Evolutionary conservation across 2,797 vertebrate genomes (phyloP).

Genomic region (Heterohyrax brucei): DNA sequence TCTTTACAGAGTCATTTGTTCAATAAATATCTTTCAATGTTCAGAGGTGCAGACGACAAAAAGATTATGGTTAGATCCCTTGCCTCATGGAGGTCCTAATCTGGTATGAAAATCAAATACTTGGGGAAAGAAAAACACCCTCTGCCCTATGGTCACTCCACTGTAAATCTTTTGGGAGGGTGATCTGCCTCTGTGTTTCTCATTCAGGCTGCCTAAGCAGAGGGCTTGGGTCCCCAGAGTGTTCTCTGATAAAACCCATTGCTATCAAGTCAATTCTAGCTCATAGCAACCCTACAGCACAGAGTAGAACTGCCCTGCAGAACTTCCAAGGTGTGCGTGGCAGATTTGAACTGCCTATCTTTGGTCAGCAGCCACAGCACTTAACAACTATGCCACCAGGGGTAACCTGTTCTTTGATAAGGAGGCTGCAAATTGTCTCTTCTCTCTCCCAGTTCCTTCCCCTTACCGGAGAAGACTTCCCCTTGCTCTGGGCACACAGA

Average conservation of each 20-base stretch:
- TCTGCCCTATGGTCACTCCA: not conserved
- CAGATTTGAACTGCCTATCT: too few relatives aligned
- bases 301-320: too few relatives aligned
- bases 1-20: not conserved
- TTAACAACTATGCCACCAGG: too few relatives aligned
- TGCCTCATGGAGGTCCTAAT: constrained; percentile 4
- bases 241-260: not conserved
- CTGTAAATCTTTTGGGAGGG: not conserved
- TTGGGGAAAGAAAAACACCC: not conserved
- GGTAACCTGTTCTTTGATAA: not conserved
- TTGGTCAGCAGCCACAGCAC: too few relatives aligned
- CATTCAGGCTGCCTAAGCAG: not conserved
- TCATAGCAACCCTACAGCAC: too few relatives aligned
- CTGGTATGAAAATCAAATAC: not conserved
- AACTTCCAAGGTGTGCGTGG: too few relatives aligned
- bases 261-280: too few relatives aligned
- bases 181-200: too few relatives aligned
- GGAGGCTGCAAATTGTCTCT: not conserved
- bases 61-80: not conserved
- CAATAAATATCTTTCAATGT: not conserved
- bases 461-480: not conserved
- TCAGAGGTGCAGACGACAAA: not conserved
- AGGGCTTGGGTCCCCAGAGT: not conserved
- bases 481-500: not conserved
- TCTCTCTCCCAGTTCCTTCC: not conserved